Base-by-base conservation (phyloP, 2,113 vertebrate genomes). In the Seriola dumerili region DNA sequence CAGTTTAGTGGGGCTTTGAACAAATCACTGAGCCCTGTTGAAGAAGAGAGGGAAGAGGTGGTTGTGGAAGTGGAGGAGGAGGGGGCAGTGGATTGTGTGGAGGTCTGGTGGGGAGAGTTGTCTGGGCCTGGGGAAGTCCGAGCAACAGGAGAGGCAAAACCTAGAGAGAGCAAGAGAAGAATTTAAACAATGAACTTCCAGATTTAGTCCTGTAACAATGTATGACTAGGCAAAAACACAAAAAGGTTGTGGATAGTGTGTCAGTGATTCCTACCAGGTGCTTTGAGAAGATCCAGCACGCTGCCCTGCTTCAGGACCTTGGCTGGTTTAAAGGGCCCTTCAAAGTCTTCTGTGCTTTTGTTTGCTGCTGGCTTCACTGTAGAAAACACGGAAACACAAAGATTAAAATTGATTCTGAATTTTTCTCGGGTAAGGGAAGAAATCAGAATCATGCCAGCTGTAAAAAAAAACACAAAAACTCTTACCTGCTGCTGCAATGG, bases 281-380 rank as follows among this genome's bases (percentile, higher is more conserved):
- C 94, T 90, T 96, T 99, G 40, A 99, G 95, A 91, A 99, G 86
- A 92, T 99, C 98, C 78, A 99, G 91, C 73, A 99, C 98, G 78
- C 98, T 99, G 93, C 98, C 98, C 90, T 97, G 95, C 91, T 98
- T 99, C 73, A 99, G 89, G 38, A 89, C 42, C 90, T 97, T 97
- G 0, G 96, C 97, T 88, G 97, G 96, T 95, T 96, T 98, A 74
- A 96, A 96, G 71, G 92, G 94, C 23, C 96, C 96, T 66, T 96
- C 94, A 46, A 93, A 96, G 8, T 96, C 96, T 58, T 97, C 96
- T 84, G 92, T 90, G 83, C 82, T 91, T 85, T 94, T 94, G 77
- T 88, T 95, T 87, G 92, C 73, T 90, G 91, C 71, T 17, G 89
- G 57, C 80, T 94, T 94, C 5, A 88, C 93, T 94, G 76, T 55